Evolutionary conservation across 2,797 vertebrate species (phyloP).

Genomic region (Varecia variegata): DNA sequence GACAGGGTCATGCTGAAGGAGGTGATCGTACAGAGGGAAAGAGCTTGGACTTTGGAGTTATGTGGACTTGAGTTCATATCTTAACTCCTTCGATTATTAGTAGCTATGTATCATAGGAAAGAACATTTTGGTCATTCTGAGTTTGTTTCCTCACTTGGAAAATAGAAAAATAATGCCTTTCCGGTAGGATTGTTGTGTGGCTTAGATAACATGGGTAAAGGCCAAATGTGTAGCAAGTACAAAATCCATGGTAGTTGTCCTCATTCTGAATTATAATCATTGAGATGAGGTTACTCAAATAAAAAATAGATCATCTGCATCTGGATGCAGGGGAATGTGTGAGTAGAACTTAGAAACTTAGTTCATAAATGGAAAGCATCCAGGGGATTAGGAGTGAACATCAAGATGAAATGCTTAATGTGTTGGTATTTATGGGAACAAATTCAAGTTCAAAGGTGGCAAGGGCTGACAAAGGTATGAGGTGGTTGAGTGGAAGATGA

Average conservation of each 20-base stretch:
- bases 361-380: not conserved
- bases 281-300: not conserved
- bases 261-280: not conserved
- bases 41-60: not conserved
- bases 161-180: not conserved
- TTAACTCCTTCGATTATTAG: not conserved
- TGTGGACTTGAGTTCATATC: not conserved
- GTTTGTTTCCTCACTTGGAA: slow-evolving; percentile 22
- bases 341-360: not conserved
- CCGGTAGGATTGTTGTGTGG: not conserved
- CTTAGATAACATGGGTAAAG: not conserved
- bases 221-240: not conserved
- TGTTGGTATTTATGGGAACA: not conserved
- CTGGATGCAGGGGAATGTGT: not conserved
- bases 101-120: not conserved
- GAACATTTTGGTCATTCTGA: not conserved
- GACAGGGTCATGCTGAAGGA: not conserved
- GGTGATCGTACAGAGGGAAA: not conserved
- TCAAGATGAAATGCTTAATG: not conserved
- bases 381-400: no score
- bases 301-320: not conserved
- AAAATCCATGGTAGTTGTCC: not conserved
- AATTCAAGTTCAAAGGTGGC: not conserved
- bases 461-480: not conserved
- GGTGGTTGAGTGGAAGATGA: not conserved